Conservation (phyloP, 1,140 invertebrate genomes). For the Eriosoma lanigerum region DNA sequence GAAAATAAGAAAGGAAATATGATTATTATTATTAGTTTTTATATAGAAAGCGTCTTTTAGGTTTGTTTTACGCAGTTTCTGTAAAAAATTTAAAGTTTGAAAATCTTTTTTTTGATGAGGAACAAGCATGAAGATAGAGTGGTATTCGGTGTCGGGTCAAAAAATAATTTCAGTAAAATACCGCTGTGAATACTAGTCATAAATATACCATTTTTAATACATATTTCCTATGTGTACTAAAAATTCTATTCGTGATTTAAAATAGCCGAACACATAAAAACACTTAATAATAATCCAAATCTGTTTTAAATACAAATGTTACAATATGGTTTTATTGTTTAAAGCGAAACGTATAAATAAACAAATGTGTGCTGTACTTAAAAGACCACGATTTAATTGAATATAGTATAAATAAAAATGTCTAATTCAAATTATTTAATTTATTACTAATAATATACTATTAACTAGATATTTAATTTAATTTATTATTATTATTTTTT, state of each 20-base stretch:
- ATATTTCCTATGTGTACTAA: neutral
- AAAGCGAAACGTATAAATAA: no score
- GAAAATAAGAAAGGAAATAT: neutral
- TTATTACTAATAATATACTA: no score
- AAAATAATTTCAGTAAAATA: slow-evolving; percentile 19
- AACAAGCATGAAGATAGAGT: slow-evolving; percentile 3
- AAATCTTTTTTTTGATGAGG: slow-evolving; percentile 2
- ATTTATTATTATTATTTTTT: no score
- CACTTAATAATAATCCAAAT: neutral
- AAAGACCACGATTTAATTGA: no score
- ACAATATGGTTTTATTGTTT: no score
- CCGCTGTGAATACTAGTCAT: neutral
- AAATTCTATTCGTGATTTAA: neutral
- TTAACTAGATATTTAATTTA: no score
- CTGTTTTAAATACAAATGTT: no score
- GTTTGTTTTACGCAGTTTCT: neutral
- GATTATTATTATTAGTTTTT: neutral
- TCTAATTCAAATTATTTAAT: no score
- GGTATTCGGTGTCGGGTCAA: neutral
- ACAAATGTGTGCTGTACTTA: no score
- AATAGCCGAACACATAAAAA: neutral
- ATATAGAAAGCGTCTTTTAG: neutral
- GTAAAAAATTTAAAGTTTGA: neutral
- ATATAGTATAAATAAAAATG: no score
- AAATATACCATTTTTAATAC: neutral